Evolutionary conservation across 2,888 invertebrate species (phyloP), one percentile per base, ranked within the genome.

Genomic region (Argynnis bischoffii): DNA sequence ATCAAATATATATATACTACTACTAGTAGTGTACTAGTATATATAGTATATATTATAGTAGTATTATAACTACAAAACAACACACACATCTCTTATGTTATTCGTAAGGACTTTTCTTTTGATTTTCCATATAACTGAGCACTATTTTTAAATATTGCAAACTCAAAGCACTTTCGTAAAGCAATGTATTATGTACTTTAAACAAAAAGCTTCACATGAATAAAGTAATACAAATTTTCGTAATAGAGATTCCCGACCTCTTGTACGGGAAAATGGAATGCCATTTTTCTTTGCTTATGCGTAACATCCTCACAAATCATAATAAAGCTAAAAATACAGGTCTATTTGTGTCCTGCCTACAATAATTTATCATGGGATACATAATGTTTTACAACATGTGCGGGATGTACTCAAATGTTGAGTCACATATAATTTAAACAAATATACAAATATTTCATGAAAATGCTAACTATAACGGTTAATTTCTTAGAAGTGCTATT

Each of bases 251-350:
- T 48, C 55, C 48, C 48, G 26, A 60, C 61, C 61, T 53, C 55
- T 56, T 64, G 57, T 63, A 55, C 41, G 48, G 65, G 55, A 31
- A 64, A 64, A 64, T 64, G 61, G 26, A 50, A 64, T 55, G 66
- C 55, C 70, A 56, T 71, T 66, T 66, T 66, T 66, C 66, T 63
- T 71, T 64, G 66, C 69, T 66, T 59, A 59, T 63, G 66, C 59
- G 65, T 69, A 56, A 69, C 69, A 60, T 66, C 53, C 48, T 60
- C 69, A 71, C 66, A 71, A 71, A 71, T 71, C 70, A 71, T 66
- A 71, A 66, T 69, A 66, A 71, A 66, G 63, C 63, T 66, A 64
- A 66, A 69, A 69, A 71, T 63, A 66, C 66, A 69, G 69, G 71
- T 60, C 55, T 63, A 64, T 67, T 56, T 65, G 51, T 65, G 57